Evolutionary conservation across 2,113 vertebrate genomes (phyloP).

Genomic region (Aepyceros melampus): DNA sequence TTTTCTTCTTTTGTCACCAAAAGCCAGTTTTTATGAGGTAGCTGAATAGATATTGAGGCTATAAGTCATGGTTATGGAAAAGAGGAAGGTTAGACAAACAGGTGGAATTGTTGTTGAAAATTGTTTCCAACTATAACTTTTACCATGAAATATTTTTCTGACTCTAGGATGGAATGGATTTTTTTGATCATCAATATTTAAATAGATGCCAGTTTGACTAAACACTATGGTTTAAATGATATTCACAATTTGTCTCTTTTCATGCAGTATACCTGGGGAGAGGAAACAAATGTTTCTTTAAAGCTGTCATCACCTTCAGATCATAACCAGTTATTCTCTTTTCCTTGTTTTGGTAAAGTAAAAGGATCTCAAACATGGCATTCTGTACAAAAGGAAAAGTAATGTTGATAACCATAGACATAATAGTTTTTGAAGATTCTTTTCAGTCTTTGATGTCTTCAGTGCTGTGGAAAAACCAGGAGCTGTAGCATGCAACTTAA

Average conservation of each 20-base stretch:
- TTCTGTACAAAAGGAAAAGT: slow-evolving; percentile 84
- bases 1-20: not conserved
- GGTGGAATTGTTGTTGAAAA: not conserved
- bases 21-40: not conserved
- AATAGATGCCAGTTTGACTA: not conserved
- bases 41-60: not conserved
- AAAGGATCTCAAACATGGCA: slow-evolving; percentile 84
- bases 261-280: not conserved
- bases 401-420: not conserved
- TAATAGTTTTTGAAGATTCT: slow-evolving; percentile 59
- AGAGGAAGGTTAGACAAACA: not conserved
- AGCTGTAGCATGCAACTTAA: slow-evolving; percentile 75
- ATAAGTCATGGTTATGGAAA: not conserved
- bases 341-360: slow-evolving; percentile 79
- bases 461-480: slow-evolving; percentile 69
- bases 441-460: slow-evolving; percentile 76
- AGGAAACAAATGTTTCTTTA: not conserved
- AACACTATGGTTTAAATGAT: not conserved
- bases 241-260: not conserved
- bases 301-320: not conserved
- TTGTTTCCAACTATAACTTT: not conserved
- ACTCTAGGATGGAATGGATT: not conserved
- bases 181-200: not conserved
- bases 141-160: not conserved
- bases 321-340: not conserved